phyloP scores from a whole-genome alignment of 2,113 vertebrate species.

The Phasianus colchicus region DNA sequence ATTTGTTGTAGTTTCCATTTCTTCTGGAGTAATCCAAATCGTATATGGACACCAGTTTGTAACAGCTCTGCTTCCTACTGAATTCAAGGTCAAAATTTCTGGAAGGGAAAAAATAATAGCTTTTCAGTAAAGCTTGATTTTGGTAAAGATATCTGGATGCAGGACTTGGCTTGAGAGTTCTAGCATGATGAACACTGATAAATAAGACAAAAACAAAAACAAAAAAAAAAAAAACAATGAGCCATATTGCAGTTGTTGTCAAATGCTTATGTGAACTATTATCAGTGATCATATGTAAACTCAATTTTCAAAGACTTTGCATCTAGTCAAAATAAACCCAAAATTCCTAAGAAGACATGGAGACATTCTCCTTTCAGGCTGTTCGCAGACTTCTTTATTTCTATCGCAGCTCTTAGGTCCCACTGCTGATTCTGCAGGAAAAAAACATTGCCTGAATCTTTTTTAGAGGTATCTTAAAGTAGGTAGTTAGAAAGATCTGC shows the following conservation, averaged over 20 bases:
- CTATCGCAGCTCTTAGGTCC: background rate
- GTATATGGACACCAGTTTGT: background rate
- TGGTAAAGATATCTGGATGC: background rate
- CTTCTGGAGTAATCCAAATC: background rate
- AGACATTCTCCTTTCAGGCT: fast-evolving
- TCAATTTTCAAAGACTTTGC: background rate
- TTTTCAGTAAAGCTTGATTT: background rate
- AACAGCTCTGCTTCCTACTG: background rate
- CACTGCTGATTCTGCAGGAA: background rate
- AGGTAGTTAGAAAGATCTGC: background rate
- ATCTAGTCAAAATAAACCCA: background rate
- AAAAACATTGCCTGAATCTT: background rate
- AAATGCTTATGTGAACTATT: background rate
- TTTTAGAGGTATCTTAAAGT: background rate
- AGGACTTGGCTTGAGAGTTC: background rate
- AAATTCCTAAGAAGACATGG: fast-evolving
- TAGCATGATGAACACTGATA: background rate
- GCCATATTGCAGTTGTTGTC: background rate
- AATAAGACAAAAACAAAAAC: background rate
- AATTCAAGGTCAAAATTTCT: background rate
- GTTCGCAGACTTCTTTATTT: background rate
- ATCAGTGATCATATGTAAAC: background rate
- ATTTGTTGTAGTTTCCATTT: background rate
- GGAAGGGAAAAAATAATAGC: too few species aligned
- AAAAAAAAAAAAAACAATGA: background rate